Conservation (phyloP, 2,797 vertebrate genomes). For the Anomalospiza imberbis region DNA sequence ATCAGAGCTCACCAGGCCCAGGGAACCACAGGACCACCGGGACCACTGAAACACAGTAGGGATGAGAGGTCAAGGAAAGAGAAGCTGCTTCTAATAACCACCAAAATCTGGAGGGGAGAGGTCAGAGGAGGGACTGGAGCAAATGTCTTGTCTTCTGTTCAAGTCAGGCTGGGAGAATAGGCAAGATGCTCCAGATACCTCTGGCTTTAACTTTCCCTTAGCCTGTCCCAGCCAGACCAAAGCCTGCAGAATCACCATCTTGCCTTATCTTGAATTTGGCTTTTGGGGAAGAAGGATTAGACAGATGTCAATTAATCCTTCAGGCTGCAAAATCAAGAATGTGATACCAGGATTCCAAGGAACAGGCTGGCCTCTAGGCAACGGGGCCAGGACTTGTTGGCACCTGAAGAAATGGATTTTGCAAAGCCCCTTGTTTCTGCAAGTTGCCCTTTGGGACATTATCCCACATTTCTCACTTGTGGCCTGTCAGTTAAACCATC, state of each 20-base stretch:
- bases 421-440: not conserved
- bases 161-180: not conserved
- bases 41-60: not conserved
- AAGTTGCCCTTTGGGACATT: not conserved
- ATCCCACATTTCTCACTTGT: not conserved
- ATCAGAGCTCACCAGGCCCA: not conserved
- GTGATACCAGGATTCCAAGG: not conserved
- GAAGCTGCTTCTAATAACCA: not conserved
- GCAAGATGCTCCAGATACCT: not conserved
- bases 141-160: not conserved
- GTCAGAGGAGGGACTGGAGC: not conserved
- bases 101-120: not conserved
- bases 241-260: not conserved
- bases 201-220: not conserved
- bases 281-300: not conserved
- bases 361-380: not conserved
- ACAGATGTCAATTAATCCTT: not conserved
- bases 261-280: not conserved
- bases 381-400: accelerated
- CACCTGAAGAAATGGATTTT: not conserved
- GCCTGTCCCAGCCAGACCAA: not conserved
- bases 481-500: not conserved
- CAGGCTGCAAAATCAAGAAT: not conserved
- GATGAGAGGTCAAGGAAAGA: not conserved
- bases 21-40: not conserved